phyloP scores from a whole-genome alignment of 1,140 invertebrate genomes.

The Plectrocnemia conspersa region DNA sequence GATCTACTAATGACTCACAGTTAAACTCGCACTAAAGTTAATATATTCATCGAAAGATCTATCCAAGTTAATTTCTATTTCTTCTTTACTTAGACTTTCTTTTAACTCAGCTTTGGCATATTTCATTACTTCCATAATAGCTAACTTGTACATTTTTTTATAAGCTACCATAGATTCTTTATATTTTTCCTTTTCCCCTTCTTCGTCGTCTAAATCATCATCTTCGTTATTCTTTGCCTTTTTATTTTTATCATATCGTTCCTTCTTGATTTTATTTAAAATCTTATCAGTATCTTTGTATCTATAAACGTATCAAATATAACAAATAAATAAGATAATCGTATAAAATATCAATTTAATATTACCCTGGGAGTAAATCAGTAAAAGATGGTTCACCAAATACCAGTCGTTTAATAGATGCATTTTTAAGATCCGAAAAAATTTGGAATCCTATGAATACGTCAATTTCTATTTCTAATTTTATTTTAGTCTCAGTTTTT shows the following conservation, averaged over 20 bases:
- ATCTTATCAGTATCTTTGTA: constrained; percentile 41
- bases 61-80: constrained; percentile 24
- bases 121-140: constrained; percentile 31
- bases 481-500: constrained; percentile 56
- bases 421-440: constrained; percentile 62
- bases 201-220: constrained; percentile 13
- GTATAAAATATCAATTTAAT: neutral
- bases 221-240: constrained; percentile 14
- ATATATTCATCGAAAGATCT: constrained; percentile 36
- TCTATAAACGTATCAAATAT: constrained; percentile 35
- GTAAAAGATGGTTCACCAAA: constrained; percentile 58
- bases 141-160: constrained; percentile 29
- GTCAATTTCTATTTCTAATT: constrained; percentile 59
- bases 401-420: constrained; percentile 57
- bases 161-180: constrained; percentile 9
- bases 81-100: constrained; percentile 18
- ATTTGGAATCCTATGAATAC: constrained; percentile 64
- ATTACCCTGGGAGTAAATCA: constrained; percentile 63
- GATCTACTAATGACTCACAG: too few species aligned
- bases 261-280: constrained; percentile 38
- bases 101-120: neutral
- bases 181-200: constrained; percentile 14
- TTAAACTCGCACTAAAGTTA: too few species aligned
- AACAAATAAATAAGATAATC: neutral
- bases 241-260: constrained; percentile 3